Conservation (phyloP, 1,140 invertebrate species). For the Heliconius hermathena region DNA sequence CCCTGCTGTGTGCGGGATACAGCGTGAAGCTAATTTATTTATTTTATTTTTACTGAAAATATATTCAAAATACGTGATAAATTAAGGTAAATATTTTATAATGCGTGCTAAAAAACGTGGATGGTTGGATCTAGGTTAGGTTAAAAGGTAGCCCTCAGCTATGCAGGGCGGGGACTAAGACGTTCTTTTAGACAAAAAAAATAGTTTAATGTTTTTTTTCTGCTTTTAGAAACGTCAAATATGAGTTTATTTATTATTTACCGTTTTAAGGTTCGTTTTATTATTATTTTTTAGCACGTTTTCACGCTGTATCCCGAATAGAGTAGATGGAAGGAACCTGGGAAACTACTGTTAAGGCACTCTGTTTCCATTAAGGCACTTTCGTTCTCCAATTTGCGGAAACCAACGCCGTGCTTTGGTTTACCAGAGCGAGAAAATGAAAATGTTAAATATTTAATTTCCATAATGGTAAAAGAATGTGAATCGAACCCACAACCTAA, state of each 20-base stretch:
- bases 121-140: conserved; percentile 26
- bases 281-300: background rate
- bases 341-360: background rate
- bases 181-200: conserved; percentile 17
- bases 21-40: too few relatives aligned
- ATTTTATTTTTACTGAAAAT: too few relatives aligned
- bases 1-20: too few relatives aligned
- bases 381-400: too few relatives aligned
- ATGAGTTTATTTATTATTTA: background rate
- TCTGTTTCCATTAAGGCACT: background rate
- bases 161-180: conserved; percentile 17
- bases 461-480: too few relatives aligned
- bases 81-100: background rate
- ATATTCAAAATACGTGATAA: background rate
- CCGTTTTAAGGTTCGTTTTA: background rate
- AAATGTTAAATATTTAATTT: too few relatives aligned
- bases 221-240: background rate
- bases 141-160: conserved; percentile 33
- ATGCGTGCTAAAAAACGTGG: background rate
- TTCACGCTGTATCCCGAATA: too few relatives aligned
- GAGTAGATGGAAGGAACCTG: too few relatives aligned
- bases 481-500: too few relatives aligned
- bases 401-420: too few relatives aligned
- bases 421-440: too few relatives aligned
- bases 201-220: conserved; percentile 1